Conservation (phyloP, 1,140 invertebrate species). For the Apis dorsata region DNA sequence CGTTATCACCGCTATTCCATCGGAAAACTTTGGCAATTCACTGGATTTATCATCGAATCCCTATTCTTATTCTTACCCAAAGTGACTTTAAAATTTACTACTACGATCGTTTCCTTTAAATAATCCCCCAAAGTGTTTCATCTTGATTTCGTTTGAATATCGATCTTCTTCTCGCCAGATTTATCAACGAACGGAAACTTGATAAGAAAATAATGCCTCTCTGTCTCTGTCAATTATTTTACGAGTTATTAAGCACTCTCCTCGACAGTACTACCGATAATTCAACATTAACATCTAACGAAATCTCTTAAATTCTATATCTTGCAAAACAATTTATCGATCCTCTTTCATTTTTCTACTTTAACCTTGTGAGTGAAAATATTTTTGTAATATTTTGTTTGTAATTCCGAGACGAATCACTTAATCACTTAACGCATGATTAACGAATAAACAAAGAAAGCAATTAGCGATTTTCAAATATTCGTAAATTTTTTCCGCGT, state of each 20-base stretch:
- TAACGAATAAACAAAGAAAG: too few relatives aligned
- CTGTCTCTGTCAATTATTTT: not conserved
- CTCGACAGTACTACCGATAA: not conserved
- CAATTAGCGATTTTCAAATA: too few relatives aligned
- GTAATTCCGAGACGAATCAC: too few relatives aligned
- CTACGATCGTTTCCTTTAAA: constrained; percentile 27
- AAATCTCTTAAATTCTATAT: not conserved
- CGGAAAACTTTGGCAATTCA: constrained; percentile 60
- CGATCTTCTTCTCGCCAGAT: not conserved
- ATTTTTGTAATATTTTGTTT: too few relatives aligned
- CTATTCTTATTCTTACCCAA: not conserved
- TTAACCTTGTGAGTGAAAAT: too few relatives aligned
- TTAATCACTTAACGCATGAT: too few relatives aligned
- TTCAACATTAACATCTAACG: not conserved
- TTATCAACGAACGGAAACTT: not conserved
- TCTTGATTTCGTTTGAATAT: constrained; percentile 15
- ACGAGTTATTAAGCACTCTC: not conserved
- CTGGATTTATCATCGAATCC: constrained; percentile 49
- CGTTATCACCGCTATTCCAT: constrained; percentile 50
- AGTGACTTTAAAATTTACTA: constrained; percentile 47
- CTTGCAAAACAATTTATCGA: too few relatives aligned
- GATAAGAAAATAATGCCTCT: not conserved
- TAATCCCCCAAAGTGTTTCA: constrained; percentile 9
- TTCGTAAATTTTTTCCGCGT: too few relatives aligned
- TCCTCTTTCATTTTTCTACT: too few relatives aligned